phyloP scores from a whole-genome alignment of 2,797 vertebrate species.

The Paguma larvata region DNA sequence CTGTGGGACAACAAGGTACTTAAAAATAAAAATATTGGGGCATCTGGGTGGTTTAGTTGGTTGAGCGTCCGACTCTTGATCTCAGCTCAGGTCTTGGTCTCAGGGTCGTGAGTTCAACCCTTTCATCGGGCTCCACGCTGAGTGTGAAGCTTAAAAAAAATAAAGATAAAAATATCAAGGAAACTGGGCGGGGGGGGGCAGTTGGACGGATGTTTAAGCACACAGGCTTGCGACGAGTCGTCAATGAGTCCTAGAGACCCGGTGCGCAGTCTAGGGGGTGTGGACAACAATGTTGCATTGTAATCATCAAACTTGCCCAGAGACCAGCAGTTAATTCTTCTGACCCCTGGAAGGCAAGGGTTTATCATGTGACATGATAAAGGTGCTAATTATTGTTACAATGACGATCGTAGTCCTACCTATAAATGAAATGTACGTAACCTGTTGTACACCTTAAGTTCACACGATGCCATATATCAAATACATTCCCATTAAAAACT shows the following conservation, averaged over 20 bases:
- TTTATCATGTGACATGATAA: neutral
- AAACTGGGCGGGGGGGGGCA: fast-evolving
- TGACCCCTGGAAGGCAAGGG: neutral
- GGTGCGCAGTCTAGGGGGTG: neutral
- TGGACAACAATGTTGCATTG: neutral
- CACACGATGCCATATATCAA: neutral
- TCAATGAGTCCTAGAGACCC: neutral
- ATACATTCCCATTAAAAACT: neutral
- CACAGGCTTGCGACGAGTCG: neutral
- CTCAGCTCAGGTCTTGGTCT: too few relatives aligned
- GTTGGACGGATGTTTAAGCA: neutral
- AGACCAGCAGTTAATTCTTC: neutral
- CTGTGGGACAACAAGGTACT: neutral
- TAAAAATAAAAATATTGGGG: neutral
- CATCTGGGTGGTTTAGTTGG: too few relatives aligned
- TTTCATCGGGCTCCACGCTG: too few relatives aligned
- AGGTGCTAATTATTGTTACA: neutral
- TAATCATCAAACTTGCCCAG: neutral
- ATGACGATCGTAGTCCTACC: neutral
- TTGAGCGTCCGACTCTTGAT: too few relatives aligned
- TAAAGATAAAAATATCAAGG: neutral
- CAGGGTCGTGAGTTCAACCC: too few relatives aligned
- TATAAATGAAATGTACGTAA: neutral
- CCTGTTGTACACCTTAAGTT: neutral
- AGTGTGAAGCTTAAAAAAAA: too few relatives aligned